These are phyloP conservation scores for Neoniphon sammara DNA, from an alignment of 2,797 vertebrate species.

Conservation along the genomic window DNA sequence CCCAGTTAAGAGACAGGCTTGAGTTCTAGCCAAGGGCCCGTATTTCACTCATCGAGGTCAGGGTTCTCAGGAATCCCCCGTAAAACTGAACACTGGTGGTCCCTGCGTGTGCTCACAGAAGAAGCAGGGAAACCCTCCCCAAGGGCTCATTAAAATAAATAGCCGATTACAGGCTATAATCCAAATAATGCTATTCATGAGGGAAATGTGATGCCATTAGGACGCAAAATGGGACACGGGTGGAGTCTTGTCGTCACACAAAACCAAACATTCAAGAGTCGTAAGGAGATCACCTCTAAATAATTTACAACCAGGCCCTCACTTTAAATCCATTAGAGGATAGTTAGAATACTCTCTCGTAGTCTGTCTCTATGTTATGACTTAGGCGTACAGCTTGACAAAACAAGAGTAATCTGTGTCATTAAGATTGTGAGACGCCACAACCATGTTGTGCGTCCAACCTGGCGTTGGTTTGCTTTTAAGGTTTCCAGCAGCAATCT, in stretches of 20 bases:
- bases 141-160: constrained; percentile 77
- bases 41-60: constrained; percentile 86
- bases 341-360: constrained; percentile 41
- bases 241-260: constrained; percentile 53
- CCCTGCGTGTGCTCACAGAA: constrained; percentile 46
- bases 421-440: constrained; percentile 49
- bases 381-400: constrained; percentile 59
- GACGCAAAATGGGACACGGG: constrained; percentile 57
- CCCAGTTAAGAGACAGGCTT: constrained; percentile 81
- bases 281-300: constrained; percentile 54
- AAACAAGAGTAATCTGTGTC: constrained; percentile 71
- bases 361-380: constrained; percentile 67
- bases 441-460: constrained; percentile 31
- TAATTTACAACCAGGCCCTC: constrained; percentile 68
- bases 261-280: constrained; percentile 52
- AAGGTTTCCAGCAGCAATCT: constrained; percentile 45
- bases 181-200: constrained; percentile 75
- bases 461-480: constrained; percentile 50
- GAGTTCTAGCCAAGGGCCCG: constrained; percentile 82
- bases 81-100: constrained; percentile 68
- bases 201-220: constrained; percentile 55
- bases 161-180: constrained; percentile 76
- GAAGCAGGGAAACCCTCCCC: constrained; percentile 74
- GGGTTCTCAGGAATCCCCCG: constrained; percentile 79
- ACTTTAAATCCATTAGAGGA: constrained; percentile 64